Conservation (phyloP, 2,888 invertebrate species). For the Drosophila monieri region DNA sequence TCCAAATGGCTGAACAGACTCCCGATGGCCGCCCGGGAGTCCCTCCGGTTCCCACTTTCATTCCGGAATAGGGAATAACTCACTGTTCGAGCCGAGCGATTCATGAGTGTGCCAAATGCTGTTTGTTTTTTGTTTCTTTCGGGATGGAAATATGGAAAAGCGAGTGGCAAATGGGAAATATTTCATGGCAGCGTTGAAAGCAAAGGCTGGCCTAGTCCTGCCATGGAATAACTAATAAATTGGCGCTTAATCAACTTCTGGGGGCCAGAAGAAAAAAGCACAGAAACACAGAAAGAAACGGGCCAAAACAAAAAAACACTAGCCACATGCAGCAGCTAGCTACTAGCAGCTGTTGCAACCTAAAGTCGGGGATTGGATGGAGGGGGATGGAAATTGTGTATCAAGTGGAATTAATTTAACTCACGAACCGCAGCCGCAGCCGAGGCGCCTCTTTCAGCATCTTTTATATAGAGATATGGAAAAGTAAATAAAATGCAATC, state of each 20-base stretch:
- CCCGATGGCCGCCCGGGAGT: constrained; percentile 2
- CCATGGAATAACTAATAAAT: constrained; percentile 72
- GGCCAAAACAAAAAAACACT: constrained; percentile 43
- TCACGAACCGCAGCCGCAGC: constrained; percentile 36
- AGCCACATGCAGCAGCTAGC: constrained; percentile 36
- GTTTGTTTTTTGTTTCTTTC: constrained; percentile 35
- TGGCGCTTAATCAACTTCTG: constrained; percentile 73
- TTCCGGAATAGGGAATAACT: constrained; percentile 34
- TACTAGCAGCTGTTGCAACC: constrained; percentile 36
- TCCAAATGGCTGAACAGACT: constrained; percentile 43
- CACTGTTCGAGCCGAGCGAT: constrained; percentile 38
- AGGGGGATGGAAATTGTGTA: constrained; percentile 52
- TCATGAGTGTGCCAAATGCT: constrained; percentile 43
- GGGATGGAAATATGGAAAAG: constrained; percentile 21
- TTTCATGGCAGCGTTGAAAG: constrained; percentile 72
- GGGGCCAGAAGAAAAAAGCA: constrained; percentile 5
- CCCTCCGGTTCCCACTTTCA: not conserved
- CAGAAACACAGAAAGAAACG: not conserved
- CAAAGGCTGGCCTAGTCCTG: constrained; percentile 50
- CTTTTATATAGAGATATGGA: constrained; percentile 41
- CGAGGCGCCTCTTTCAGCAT: constrained; percentile 41
- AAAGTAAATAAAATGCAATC: constrained; percentile 79
- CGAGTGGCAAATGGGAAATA: constrained; percentile 61
- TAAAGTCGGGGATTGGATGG: constrained; percentile 27
- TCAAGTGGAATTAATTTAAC: constrained; percentile 70